Evolutionary conservation across 2,888 invertebrate genomes (phyloP).

Genomic region (Iphiclides podalirius): DNA sequence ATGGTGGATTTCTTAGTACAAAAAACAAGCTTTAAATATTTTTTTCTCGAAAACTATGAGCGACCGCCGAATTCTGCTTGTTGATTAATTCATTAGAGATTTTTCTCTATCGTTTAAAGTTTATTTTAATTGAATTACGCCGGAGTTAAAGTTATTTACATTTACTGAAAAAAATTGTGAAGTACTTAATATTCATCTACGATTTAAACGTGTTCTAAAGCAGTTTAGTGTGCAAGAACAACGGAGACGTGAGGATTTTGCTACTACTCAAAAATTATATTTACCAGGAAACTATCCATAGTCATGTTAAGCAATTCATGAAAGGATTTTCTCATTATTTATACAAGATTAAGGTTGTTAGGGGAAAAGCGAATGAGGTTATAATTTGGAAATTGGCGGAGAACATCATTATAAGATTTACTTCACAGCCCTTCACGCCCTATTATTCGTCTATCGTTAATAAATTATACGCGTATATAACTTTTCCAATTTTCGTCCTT

Average conservation of each 20-base stretch:
- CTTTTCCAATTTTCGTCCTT: slow-evolving; percentile 1
- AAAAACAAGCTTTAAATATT: too few relatives aligned
- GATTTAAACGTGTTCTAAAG: slow-evolving; percentile 18
- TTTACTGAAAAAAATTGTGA: slow-evolving; percentile 3
- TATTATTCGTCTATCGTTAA: not conserved
- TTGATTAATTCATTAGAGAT: too few relatives aligned
- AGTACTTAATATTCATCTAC: slow-evolving; percentile 11
- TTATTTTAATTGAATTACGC: too few relatives aligned
- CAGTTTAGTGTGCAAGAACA: slow-evolving; percentile 18
- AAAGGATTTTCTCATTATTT: too few relatives aligned
- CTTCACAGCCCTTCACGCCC: not conserved
- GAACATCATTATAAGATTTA: not conserved
- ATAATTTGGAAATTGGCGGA: not conserved
- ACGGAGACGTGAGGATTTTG: slow-evolving; percentile 16
- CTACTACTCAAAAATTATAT: slow-evolving; percentile 20
- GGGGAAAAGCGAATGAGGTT: not conserved
- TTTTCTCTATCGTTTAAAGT: too few relatives aligned
- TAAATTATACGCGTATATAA: not conserved
- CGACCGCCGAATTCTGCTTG: too few relatives aligned
- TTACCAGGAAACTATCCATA: not conserved
- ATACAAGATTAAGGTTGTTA: not conserved
- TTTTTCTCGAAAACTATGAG: too few relatives aligned
- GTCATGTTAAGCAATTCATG: too few relatives aligned
- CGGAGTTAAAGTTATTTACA: too few relatives aligned
- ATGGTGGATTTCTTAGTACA: too few relatives aligned